phyloP scores from a whole-genome alignment of 2,888 invertebrate species.

The Lamellibrachia columna region DNA sequence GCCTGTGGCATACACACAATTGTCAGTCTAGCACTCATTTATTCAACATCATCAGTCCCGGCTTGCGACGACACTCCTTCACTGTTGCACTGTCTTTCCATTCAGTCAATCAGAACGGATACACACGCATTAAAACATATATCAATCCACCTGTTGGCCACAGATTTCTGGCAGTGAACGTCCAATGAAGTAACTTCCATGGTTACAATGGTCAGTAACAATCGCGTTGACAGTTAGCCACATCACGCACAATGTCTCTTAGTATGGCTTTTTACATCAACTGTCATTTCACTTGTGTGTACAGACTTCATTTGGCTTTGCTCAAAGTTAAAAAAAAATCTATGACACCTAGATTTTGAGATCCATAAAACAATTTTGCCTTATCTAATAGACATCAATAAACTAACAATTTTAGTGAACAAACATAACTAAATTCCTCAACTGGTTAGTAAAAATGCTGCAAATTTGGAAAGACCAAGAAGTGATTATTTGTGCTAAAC shows the following conservation, averaged over 20 bases:
- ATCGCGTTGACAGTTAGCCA: not conserved
- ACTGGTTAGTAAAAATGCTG: conserved; percentile 7
- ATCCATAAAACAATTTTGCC: conserved; percentile 12
- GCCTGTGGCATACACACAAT: not conserved
- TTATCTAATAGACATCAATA: conserved; percentile 1
- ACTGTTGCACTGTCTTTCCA: conserved; percentile 11
- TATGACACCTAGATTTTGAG: not conserved
- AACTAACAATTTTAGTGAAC: conserved; percentile 16
- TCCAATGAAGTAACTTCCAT: not conserved
- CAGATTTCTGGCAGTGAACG: conserved; percentile 16
- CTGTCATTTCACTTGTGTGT: not conserved
- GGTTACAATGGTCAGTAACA: not conserved
- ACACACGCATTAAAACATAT: not conserved
- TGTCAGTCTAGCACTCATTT: not conserved
- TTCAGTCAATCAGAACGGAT: not conserved
- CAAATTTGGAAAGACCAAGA: not conserved
- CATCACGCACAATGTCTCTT: not conserved
- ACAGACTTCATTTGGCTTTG: not conserved
- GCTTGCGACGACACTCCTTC: not conserved
- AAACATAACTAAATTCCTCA: conserved; percentile 10
- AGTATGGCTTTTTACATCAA: not conserved
- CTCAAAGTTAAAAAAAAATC: conserved; percentile 2
- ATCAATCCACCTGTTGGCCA: conserved; percentile 3
- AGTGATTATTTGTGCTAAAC: not conserved
- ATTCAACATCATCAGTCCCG: not conserved